Conservation (phyloP, 2,797 vertebrate genomes). For the Heliangelus exortis region DNA sequence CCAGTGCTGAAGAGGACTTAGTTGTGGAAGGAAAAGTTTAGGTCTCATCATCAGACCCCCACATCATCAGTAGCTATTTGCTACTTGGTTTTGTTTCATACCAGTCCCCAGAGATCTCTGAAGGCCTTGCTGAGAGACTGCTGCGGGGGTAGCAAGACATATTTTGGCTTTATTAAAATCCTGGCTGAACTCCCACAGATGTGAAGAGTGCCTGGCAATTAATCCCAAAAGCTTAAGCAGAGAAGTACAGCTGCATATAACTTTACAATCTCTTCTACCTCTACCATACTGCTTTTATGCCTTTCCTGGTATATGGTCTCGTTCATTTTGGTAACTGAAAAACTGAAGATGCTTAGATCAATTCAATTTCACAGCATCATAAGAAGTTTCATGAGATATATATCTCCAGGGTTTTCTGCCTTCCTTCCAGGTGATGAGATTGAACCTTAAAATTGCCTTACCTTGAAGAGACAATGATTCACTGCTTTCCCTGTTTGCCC, state of each 20-base stretch:
- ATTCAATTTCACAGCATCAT: background rate
- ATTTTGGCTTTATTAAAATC: background rate
- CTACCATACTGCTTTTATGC: background rate
- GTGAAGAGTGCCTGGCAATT: background rate
- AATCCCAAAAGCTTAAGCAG: background rate
- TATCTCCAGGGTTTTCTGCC: slow-evolving; percentile 8
- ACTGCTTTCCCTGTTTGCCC: background rate
- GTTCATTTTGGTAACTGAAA: background rate
- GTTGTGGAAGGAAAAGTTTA: background rate
- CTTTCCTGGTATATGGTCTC: background rate
- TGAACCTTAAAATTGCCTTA: slow-evolving; percentile 36
- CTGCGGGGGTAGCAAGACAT: background rate
- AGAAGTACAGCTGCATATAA: background rate
- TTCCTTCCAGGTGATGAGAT: slow-evolving; percentile 12
- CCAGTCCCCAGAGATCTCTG: background rate
- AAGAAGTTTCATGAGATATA: background rate
- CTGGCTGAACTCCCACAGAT: background rate
- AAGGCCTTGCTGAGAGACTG: background rate
- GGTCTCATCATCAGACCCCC: background rate
- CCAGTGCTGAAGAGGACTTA: background rate
- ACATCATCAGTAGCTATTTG: background rate
- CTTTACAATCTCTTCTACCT: background rate
- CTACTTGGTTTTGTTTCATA: background rate
- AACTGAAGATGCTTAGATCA: background rate
- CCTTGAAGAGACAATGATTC: background rate